phyloP scores from a whole-genome alignment of 2,888 invertebrate species.

The Saturnia japonica region DNA sequence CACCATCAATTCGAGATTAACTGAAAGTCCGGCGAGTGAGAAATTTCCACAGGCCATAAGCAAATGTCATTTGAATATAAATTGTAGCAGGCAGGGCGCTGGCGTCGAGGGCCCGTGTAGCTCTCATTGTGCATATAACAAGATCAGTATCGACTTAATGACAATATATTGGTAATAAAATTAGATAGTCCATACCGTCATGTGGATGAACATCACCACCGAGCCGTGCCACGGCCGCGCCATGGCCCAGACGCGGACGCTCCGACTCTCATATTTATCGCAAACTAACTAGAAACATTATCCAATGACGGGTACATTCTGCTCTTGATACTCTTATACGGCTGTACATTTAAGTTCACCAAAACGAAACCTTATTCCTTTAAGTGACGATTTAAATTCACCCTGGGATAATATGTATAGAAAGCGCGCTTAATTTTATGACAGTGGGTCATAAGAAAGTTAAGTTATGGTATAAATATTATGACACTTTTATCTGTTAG shows the following conservation, averaged over 20 bases:
- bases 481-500: slow-evolving; percentile 78
- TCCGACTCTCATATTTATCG: slow-evolving; percentile 77
- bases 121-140: slow-evolving; percentile 81
- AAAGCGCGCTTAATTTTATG: slow-evolving; percentile 72
- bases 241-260: slow-evolving; percentile 31
- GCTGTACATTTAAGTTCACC: slow-evolving; percentile 45
- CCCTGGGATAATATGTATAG: slow-evolving; percentile 44
- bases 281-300: slow-evolving; percentile 79
- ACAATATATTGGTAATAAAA: slow-evolving; percentile 83
- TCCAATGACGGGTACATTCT: slow-evolving; percentile 66
- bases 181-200: slow-evolving; percentile 80
- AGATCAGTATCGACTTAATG: slow-evolving; percentile 82
- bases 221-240: slow-evolving; percentile 47
- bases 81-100: slow-evolving; percentile 65
- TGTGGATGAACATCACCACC: slow-evolving; percentile 65
- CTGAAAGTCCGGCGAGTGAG: slow-evolving; percentile 78
- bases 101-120: slow-evolving; percentile 60
- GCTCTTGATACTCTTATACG: slow-evolving; percentile 61
- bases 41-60: slow-evolving; percentile 73
- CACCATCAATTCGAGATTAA: slow-evolving; percentile 75
- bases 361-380: slow-evolving; percentile 62
- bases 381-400: slow-evolving; percentile 53
- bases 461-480: slow-evolving; percentile 79
- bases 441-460: slow-evolving; percentile 74
- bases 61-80: slow-evolving; percentile 80